Base-by-base conservation (phyloP, 2,888 invertebrate genomes). In the Agonopterix arenella region DNA sequence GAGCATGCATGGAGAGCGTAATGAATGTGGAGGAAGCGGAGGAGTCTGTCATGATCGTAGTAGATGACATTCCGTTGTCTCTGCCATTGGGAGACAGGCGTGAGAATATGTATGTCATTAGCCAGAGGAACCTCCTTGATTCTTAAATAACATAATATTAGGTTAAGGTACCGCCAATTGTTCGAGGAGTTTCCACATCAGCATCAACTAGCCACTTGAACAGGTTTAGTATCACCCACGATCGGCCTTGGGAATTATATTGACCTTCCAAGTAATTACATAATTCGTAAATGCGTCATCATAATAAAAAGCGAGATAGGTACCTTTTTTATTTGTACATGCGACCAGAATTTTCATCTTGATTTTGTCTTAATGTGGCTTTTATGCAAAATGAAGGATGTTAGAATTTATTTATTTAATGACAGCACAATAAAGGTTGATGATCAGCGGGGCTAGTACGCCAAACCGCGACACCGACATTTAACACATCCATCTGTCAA, bases 241-340 rank as follows among this genome's bases (percentile, higher is more conserved):
- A 64, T 61, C 71, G 70, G 64, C 80, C 79, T 80, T 82, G 75
- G 66, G 55, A 51, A 63, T 69, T 65, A 58, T 67, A 65, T 70
- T 74, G 73, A 76, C 78, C 78, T 79, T 76, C 69, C 64, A 62
- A 70, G 61, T 66, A 72, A 76, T 77, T 76, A 77, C 64, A 74
- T 77, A 77, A 78, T 73, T 70, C 66, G 59, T 63, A 59, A 69
- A 74, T 73, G 64, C 63, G 70, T 69, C 61, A 64, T 51, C 52
- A 52, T 55, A 62, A 68, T 69, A 74, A 64, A 71, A 66, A 57
- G 60, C 59, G 56, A 55, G 62, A 52, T 66, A 64, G 67, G 67
- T 65, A 62, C 66, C 52, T 28, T 7, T 5, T 28, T 28, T 28
- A 28, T 28, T 28, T 28, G 40, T 40, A 40, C 40, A 60, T 56